Evolutionary conservation across 1,140 invertebrate species (phyloP).

Genomic region (Caenorhabditis briggsae): DNA sequence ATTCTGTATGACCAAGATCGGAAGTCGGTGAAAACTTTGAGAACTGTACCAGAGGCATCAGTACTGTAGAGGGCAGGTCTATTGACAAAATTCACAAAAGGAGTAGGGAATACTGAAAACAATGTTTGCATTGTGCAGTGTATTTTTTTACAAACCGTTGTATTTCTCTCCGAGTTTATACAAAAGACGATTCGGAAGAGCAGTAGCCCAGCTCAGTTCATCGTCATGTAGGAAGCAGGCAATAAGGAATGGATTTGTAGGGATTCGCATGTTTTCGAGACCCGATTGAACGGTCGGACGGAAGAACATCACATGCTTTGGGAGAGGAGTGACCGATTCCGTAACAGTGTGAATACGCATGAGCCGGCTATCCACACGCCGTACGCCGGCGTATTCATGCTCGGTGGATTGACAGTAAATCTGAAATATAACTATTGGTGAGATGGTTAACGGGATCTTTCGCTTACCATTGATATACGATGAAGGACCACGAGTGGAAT

Average conservation of each 20-base stretch:
- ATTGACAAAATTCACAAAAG: conserved; percentile 42
- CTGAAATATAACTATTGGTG: conserved; percentile 1
- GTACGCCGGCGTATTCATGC: conserved; percentile 24
- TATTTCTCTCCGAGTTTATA: conserved; percentile 57
- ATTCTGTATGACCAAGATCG: conserved; percentile 58
- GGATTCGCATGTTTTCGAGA: conserved; percentile 30
- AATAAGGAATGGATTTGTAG: conserved; percentile 32
- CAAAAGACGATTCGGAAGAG: conserved; percentile 53
- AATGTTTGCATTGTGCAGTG: neutral
- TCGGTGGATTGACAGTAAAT: conserved; percentile 36
- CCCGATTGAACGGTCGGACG: conserved; percentile 41
- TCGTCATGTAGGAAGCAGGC: conserved; percentile 58
- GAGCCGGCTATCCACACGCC: conserved; percentile 10
- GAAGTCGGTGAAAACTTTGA: conserved; percentile 62
- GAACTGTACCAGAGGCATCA: neutral
- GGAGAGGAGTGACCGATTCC: neutral
- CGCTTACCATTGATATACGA: conserved; percentile 50
- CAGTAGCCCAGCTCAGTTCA: conserved; percentile 54
- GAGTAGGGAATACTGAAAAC: conserved; percentile 45
- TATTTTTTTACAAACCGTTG: conserved; percentile 9
- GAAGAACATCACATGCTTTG: conserved; percentile 54
- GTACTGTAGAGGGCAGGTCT: conserved; percentile 5
- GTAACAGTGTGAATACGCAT: conserved; percentile 32
- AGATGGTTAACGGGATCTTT: neutral
- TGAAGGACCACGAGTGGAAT: conserved; percentile 29